Conservation (phyloP, 2,888 invertebrate species). For the Drosophila imparisetae region DNA sequence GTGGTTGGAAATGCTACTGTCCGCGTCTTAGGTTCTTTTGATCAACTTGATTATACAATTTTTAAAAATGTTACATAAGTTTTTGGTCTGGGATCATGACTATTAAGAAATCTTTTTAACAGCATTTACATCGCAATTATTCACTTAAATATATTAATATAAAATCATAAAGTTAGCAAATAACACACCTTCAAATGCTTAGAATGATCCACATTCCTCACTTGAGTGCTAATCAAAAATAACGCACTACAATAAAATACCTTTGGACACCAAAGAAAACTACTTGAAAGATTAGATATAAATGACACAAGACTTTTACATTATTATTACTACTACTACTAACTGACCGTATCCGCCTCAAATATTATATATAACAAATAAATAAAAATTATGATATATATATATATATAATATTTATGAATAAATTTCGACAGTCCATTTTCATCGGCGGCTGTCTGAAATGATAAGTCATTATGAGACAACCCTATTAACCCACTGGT, state of each 20-base stretch:
- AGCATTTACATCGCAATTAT: not conserved
- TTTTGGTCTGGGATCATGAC: not conserved
- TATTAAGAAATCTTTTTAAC: not conserved
- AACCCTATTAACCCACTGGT: constrained; percentile 30
- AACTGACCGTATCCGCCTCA: not conserved
- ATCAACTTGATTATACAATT: not conserved
- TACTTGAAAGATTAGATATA: constrained; percentile 38
- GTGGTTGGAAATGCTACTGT: not conserved
- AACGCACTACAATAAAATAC: not conserved
- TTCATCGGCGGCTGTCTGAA: constrained; percentile 1
- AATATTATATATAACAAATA: not conserved
- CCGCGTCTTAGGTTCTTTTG: not conserved
- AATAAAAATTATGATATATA: not conserved
- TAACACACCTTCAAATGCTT: not conserved
- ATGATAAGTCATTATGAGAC: constrained; percentile 43
- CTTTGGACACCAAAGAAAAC: constrained; percentile 13
- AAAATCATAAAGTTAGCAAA: not conserved
- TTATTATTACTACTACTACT: constrained; percentile 4
- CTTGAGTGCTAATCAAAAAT: not conserved
- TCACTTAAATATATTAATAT: not conserved
- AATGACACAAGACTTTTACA: not conserved
- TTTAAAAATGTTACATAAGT: not conserved
- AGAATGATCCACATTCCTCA: not conserved
- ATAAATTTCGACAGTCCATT: constrained; percentile 9
- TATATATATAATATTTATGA: constrained; percentile 7